These are phyloP conservation scores for Holocentrus rufus DNA, from an alignment of 2,797 vertebrate species.

Conservation along the genomic window DNA sequence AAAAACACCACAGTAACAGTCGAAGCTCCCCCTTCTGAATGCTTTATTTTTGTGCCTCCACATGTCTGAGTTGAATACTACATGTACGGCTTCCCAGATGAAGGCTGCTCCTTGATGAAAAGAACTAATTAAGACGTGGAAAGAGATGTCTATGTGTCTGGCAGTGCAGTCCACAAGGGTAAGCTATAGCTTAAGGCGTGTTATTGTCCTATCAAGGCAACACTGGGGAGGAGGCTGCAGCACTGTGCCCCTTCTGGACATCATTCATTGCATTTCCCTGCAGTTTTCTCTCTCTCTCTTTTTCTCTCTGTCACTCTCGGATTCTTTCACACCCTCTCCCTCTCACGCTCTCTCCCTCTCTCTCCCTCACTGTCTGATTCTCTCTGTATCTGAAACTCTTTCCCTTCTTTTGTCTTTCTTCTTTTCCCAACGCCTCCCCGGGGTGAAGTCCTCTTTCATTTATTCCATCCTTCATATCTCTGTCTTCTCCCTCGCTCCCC, in stretches of 20 bases:
- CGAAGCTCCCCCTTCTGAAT: constrained; percentile 12
- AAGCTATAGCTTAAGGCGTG: constrained; percentile 18
- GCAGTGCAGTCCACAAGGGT: constrained; percentile 27
- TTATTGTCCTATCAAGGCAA: constrained; percentile 30
- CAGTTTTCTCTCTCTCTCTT: constrained; percentile 30
- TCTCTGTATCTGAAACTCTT: constrained; percentile 34
- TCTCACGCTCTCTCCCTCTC: constrained; percentile 2
- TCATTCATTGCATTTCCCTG: constrained; percentile 24
- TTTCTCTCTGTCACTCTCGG: not conserved
- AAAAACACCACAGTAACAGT: constrained; percentile 21
- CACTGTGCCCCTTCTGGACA: constrained; percentile 42
- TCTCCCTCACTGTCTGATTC: constrained; percentile 26
- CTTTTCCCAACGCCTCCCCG: constrained; percentile 1
- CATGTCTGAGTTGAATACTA: constrained; percentile 26
- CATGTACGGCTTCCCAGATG: not conserved
- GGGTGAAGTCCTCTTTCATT: constrained; percentile 43
- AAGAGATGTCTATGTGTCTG: constrained; percentile 6
- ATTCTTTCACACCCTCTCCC: too few relatives aligned
- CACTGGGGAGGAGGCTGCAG: constrained; percentile 39
- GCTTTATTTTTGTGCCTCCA: constrained; percentile 20
- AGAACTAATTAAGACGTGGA: constrained; percentile 19
- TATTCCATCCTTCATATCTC: constrained; percentile 43
- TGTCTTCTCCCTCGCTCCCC: constrained; percentile 18
- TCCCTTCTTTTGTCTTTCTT: not conserved
- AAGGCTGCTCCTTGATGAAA: constrained; percentile 21